Base-by-base conservation (phyloP, 2,797 vertebrate genomes). In the Fundulus diaphanus region DNA sequence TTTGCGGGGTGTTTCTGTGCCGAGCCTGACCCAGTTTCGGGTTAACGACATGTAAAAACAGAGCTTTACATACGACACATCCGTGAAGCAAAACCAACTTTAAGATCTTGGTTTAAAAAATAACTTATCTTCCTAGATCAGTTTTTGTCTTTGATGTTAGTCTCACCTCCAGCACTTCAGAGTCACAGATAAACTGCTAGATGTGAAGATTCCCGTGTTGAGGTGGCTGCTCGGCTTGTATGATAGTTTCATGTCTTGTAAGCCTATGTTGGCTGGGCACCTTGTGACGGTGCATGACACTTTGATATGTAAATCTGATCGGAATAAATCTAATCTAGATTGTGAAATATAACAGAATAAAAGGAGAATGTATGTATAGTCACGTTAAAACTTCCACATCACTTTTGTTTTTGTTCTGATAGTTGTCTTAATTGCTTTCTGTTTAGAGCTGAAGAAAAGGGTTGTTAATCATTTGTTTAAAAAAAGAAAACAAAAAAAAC, bases 21-120 rank as follows among this genome's bases (percentile, higher is more conserved):
- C 52, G 29, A 59, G 24, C 44, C 29, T 78, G 74, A 69, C 22
- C 48, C 46, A 49, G 18, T 61, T 80, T 27, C 42, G 68, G 37
- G 44, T 84, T 82, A 63, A 68, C 72, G 46, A 61, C 57, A 22
- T 52, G 46, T 72, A 65, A 61, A 63, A 73, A 68, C 13, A 48
- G 6, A 31, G 35, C 44, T 31, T 31, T 68, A 40, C 18, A 27
- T 29, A 29, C 27, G 48, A 52, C n/a, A 56, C 27, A 27, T 29
- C 9, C 76, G 63, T 22, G 20, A 52, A 67, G 33, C 33, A 3
- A 33, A 52, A 68, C 35, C 24, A 69, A 42, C 69, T 65, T 71
- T 56, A 46, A 72, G 27, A 31, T 73, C 9, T 0, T 18, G 13
- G 7, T 12, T 33, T 46, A 69, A 54, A 27, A 31, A 11, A 24